Percentiles rank a stretch among this genome's conserved stretches.
Conservation (phyloP, 2,797 vertebrate species). For the Lycodopsis pacificus region DNA sequence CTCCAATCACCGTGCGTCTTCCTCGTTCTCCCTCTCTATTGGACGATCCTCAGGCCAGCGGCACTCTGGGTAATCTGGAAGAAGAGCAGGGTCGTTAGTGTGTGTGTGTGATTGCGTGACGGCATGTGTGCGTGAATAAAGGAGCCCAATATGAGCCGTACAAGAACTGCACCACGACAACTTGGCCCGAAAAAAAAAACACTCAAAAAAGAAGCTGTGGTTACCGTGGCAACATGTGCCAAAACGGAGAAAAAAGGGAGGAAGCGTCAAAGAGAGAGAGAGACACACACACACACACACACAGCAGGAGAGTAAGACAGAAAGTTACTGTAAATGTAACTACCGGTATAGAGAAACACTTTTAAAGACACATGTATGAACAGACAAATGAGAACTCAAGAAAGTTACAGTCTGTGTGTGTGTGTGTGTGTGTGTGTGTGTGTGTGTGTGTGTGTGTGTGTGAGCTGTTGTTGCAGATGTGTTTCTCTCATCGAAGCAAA, state of each 20-base stretch:
- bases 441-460: too few relatives aligned
- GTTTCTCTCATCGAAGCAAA: neutral
- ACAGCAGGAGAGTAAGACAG: neutral
- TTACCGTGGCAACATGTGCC: constrained; percentile 70
- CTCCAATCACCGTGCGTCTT: constrained; percentile 22
- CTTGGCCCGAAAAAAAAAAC: constrained; percentile 41
- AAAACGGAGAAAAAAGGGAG: constrained; percentile 37
- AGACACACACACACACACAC: neutral
- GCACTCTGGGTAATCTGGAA: constrained; percentile 74
- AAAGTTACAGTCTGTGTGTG: too few relatives aligned
- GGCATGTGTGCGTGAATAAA: constrained; percentile 1
- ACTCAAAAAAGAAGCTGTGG: constrained; percentile 31
- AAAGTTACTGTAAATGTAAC: too few relatives aligned
- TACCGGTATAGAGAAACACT: too few relatives aligned
- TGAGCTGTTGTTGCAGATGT: neutral
- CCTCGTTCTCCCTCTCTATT: constrained; percentile 23
- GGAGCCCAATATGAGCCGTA: constrained; percentile 46
- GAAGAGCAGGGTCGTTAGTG: constrained; percentile 49
- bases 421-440: too few relatives aligned
- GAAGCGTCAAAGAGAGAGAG: constrained; percentile 9
- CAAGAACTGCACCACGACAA: constrained; percentile 57
- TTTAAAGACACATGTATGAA: too few relatives aligned
- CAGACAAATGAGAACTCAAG: too few relatives aligned
- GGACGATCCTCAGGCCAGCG: constrained; percentile 56
- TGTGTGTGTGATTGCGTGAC: neutral